A percentile compares a stretch with the other conserved stretches of the same genome.
These are phyloP conservation scores for Drosophila littoralis DNA, from an alignment of 1,140 invertebrate genomes.

Conservation along the genomic window DNA sequence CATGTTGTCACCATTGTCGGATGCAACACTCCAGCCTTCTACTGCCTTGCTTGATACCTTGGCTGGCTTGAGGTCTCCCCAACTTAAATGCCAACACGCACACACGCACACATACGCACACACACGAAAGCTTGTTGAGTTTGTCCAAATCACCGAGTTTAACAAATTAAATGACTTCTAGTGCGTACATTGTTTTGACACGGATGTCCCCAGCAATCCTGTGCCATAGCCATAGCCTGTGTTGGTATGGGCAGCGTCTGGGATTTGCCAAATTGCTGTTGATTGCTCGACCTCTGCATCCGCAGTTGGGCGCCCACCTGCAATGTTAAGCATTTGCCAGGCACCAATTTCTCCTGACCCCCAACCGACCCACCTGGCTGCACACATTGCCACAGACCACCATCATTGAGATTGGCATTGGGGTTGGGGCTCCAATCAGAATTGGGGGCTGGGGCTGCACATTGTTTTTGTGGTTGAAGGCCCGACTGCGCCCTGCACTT, in stretches of 20 bases:
- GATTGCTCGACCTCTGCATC: conserved; percentile 55
- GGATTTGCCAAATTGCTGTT: conserved; percentile 79
- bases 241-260: conserved; percentile 51
- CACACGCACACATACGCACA: conserved; percentile 3
- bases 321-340: conserved; percentile 52
- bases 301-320: conserved; percentile 39
- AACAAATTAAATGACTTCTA: conserved; percentile 84
- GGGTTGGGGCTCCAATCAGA: neutral
- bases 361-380: neutral
- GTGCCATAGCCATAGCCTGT: conserved; percentile 3
- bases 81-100: conserved; percentile 18
- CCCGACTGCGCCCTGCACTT: conserved; percentile 41
- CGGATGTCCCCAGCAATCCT: conserved; percentile 60
- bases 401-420: conserved; percentile 39
- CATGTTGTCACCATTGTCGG: conserved; percentile 49
- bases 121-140: conserved; percentile 36
- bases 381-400: conserved; percentile 21
- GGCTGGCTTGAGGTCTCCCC: neutral
- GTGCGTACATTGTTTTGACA: conserved; percentile 84
- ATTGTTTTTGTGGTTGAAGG: conserved; percentile 13
- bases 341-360: neutral
- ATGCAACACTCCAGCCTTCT: conserved; percentile 9
- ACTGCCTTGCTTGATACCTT: conserved; percentile 2
- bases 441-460: conserved; percentile 7
- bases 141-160: conserved; percentile 80